Evolutionary conservation across 2,113 vertebrate genomes (phyloP).

Genomic region (Ochotona princeps): DNA sequence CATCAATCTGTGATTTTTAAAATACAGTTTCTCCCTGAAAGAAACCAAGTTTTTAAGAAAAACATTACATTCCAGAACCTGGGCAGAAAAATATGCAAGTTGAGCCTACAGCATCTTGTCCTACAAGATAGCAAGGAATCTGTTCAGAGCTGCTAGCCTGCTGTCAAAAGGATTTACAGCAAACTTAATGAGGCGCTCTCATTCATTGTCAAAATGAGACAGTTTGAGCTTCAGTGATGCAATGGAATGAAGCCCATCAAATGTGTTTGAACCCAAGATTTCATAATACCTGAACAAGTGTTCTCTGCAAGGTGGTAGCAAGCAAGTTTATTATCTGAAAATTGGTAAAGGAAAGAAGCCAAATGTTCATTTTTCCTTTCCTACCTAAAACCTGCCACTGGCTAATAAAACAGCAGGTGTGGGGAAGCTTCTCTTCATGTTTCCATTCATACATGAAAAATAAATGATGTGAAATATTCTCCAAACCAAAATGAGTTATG

Average conservation of each 20-base stretch:
- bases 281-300: background rate
- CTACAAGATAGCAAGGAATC: background rate
- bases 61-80: background rate
- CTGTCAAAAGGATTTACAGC: background rate
- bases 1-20: background rate
- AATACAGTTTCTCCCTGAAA: background rate
- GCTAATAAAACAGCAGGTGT: background rate
- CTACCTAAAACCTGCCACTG: background rate
- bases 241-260: background rate
- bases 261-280: background rate
- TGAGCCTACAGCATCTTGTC: background rate
- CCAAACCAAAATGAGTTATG: constrained; percentile 16
- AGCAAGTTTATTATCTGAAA: constrained; percentile 26
- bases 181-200: background rate
- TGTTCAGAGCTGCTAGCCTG: background rate
- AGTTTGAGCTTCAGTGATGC: background rate
- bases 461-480: background rate
- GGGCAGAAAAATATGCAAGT: background rate
- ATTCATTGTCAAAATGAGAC: background rate
- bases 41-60: background rate
- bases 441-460: constrained; percentile 12
- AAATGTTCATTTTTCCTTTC: constrained; percentile 27
- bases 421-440: background rate
- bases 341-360: background rate
- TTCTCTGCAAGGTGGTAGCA: background rate